phyloP scores from a whole-genome alignment of 2,888 invertebrate genomes.

The Chrysina gloriosa region DNA sequence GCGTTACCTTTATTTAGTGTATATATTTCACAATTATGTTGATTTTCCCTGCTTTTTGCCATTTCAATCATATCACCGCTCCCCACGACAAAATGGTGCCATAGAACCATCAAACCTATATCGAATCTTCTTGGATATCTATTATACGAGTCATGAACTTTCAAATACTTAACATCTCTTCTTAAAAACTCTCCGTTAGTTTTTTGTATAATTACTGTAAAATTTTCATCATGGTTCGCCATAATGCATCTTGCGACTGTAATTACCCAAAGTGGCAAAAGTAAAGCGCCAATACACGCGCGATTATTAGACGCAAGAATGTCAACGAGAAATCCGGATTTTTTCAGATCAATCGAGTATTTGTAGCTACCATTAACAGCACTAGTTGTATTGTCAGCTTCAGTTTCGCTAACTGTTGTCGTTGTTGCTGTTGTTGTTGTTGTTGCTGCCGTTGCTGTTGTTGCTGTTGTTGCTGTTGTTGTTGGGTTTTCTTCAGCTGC shows the following conservation, averaged over 20 bases:
- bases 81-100: neutral
- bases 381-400: neutral
- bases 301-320: neutral
- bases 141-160: neutral
- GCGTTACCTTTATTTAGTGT: neutral
- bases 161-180: neutral
- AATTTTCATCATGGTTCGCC: neutral
- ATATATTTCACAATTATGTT: neutral
- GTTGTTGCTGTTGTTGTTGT: too few species aligned
- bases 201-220: neutral
- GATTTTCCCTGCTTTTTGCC: neutral
- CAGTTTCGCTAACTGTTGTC: too few species aligned
- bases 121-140: constrained; percentile 13
- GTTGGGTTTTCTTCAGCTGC: too few species aligned
- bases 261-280: neutral
- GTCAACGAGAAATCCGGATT: neutral
- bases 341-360: neutral
- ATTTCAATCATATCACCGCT: neutral
- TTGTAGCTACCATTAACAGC: too few species aligned
- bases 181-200: neutral
- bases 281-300: neutral
- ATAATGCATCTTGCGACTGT: neutral
- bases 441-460: too few species aligned
- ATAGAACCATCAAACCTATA: neutral
- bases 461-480: too few species aligned